Conservation (phyloP, 53 echinoderm and acorn worm genomes). For the Hippasteria phrygiana region DNA sequence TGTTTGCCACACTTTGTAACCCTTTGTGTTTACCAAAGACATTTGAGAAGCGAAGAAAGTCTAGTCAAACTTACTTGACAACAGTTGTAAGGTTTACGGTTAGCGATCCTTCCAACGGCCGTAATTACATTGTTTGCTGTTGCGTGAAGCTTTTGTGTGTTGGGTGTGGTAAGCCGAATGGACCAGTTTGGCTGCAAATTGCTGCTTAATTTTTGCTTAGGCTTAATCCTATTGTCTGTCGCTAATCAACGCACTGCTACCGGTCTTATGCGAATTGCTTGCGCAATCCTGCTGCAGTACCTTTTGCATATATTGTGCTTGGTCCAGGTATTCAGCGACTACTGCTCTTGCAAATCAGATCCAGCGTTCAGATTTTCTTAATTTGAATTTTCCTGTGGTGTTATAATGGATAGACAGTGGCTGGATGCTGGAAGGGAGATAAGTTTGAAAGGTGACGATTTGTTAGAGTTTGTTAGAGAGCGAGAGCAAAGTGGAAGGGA, state of each 20-base stretch:
- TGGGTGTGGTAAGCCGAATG: neutral
- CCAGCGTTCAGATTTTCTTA: neutral
- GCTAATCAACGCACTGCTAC: neutral
- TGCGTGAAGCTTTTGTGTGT: too few species aligned
- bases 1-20: neutral
- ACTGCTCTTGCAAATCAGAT: neutral
- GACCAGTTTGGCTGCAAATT: neutral
- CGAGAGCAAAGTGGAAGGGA: neutral
- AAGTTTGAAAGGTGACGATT: neutral
- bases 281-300: neutral
- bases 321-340: neutral
- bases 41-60: too few species aligned
- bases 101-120: neutral
- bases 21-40: neutral
- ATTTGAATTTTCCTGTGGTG: neutral
- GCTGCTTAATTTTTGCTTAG: too few species aligned
- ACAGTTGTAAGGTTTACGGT: neutral
- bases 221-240: neutral
- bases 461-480: conserved; percentile 4
- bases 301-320: neutral
- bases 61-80: too few species aligned
- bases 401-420: neutral
- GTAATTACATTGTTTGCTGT: neutral
- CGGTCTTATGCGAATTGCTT: neutral
- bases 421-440: neutral